These are phyloP conservation scores for Psephotus haematonotus DNA, from an alignment of 2,113 vertebrate genomes.

Conservation along the genomic window DNA sequence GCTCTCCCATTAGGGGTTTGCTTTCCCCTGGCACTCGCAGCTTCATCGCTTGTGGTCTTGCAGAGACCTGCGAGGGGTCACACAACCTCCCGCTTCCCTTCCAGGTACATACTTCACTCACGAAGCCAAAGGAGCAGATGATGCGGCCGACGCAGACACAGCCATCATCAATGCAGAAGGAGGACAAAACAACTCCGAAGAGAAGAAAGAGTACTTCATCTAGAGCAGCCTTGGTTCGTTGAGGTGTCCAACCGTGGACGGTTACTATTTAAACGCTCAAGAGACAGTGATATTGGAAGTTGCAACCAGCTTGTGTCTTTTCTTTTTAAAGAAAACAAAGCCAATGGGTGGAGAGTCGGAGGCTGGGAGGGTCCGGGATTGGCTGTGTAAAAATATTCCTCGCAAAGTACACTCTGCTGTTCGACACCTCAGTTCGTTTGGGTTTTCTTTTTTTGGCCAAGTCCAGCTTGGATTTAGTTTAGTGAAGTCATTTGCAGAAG, in stretches of 20 bases:
- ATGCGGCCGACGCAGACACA: conserved; percentile 96
- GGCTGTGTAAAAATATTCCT: conserved; percentile 83
- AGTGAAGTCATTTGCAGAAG: conserved; percentile 92
- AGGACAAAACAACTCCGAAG: conserved; percentile 97
- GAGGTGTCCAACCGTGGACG: conserved; percentile 79
- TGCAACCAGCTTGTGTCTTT: conserved; percentile 73
- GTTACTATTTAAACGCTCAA: conserved; percentile 75
- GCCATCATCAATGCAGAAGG: conserved; percentile 99
- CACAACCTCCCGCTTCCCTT: conserved; percentile 38
- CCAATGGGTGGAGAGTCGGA: conserved; percentile 72
- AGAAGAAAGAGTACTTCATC: conserved; percentile 99
- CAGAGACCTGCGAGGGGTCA: conserved; percentile 10
- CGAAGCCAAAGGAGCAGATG: conserved; percentile 98
- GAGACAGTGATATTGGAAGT: conserved; percentile 77
- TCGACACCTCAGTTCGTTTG: conserved; percentile 82
- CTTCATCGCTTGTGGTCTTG: rapidly evolving
- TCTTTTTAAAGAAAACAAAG: conserved; percentile 16
- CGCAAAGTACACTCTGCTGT: conserved; percentile 89
- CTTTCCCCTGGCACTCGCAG: neutral
- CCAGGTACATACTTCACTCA: conserved; percentile 99
- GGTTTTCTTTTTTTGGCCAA: conserved; percentile 77
- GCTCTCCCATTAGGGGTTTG: neutral
- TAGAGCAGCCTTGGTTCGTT: conserved; percentile 83
- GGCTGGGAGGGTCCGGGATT: conserved; percentile 81
- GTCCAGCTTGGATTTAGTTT: conserved; percentile 89